These are phyloP conservation scores for Haliclona indistincta DNA, from an alignment of 37 sponge, comb jelly and placozoan species.

Conservation along the genomic window DNA sequence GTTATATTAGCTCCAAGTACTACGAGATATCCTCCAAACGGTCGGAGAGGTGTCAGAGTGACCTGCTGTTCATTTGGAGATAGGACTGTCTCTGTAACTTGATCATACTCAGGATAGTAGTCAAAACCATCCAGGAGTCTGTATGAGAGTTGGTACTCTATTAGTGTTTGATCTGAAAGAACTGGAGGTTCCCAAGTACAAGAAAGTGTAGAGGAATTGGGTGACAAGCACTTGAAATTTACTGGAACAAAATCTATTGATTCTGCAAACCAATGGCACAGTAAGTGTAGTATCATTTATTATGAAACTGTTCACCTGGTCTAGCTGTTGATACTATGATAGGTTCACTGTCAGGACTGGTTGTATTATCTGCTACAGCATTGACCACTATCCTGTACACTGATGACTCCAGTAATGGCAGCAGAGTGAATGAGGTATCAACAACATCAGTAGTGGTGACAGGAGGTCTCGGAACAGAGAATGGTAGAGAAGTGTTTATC, in stretches of 20 bases:
- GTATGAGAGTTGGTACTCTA: not conserved
- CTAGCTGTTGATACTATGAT: not conserved
- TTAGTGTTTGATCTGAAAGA: not conserved
- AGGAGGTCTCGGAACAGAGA: not conserved
- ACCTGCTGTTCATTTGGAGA: not conserved
- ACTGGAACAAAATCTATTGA: no score
- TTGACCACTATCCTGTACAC: not conserved
- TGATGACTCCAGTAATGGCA: not conserved
- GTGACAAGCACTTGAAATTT: not conserved
- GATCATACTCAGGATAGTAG: conserved; percentile 7
- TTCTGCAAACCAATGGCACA: no score
- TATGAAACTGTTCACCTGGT: no score
- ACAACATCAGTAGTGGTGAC: not conserved
- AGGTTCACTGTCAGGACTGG: not conserved
- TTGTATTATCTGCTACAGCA: not conserved
- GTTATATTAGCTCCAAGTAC: not conserved
- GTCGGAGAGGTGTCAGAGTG: not conserved
- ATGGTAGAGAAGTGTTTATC: not conserved
- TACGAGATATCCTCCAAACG: conserved; percentile 4
- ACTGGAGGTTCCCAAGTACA: conserved; percentile 3
- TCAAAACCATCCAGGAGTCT: conserved; percentile 3
- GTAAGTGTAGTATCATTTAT: no score
- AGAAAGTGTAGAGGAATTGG: not conserved
- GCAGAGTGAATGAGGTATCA: not conserved
- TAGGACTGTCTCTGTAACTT: not conserved